Conservation (phyloP, 1,140 invertebrate genomes). For the Aphis gossypii region DNA sequence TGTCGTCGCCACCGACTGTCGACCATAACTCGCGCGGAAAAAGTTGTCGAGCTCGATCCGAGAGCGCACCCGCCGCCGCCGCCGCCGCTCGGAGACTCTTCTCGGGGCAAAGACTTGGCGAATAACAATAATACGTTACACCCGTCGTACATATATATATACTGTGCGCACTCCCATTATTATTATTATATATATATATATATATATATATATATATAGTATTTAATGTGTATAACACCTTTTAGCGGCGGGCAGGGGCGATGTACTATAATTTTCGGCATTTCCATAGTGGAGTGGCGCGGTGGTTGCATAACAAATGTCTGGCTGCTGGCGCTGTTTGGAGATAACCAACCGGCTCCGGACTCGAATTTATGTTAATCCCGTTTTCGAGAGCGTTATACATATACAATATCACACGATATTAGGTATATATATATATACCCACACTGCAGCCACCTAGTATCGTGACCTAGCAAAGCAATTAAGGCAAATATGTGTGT, state of each 20-base stretch:
- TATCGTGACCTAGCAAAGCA: conserved; percentile 23
- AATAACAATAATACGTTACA: background rate
- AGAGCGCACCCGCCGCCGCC: background rate
- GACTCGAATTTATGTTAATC: conserved; percentile 25
- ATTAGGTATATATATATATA: background rate
- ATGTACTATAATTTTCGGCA: background rate
- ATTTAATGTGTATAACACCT: background rate
- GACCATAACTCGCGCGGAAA: conserved; percentile 11
- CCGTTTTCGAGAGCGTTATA: background rate
- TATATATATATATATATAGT: background rate
- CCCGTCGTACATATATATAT: no score
- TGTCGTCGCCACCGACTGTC: conserved; percentile 36
- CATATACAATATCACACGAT: background rate
- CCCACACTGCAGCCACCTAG: background rate
- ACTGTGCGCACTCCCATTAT: background rate
- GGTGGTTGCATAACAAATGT: background rate
- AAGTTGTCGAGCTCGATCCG: background rate
- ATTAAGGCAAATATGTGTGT: conserved; percentile 11
- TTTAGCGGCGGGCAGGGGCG: background rate
- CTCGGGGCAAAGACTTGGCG: background rate
- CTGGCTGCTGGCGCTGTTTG: background rate
- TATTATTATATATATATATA: no score
- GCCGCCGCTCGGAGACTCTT: background rate
- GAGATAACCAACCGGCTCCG: conserved; percentile 14
- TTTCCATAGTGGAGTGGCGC: background rate